A percentile compares a stretch with the other conserved stretches of the same genome.
Evolutionary conservation across 1,140 invertebrate species (phyloP).

Genomic region (Ceratosolen solmsi): DNA sequence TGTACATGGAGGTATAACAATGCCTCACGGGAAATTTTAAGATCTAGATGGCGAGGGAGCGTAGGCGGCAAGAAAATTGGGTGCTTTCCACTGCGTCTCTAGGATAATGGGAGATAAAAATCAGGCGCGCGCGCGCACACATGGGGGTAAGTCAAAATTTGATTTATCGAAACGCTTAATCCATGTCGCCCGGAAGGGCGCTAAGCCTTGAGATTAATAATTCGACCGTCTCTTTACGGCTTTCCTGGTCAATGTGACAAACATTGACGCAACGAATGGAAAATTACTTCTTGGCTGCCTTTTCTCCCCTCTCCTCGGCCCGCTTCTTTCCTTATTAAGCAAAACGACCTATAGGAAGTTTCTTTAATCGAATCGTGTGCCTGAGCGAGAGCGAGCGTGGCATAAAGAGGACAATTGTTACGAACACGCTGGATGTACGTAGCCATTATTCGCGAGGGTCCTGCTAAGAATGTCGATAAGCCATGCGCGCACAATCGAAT

Average conservation of each 20-base stretch:
- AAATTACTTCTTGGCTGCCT: not conserved
- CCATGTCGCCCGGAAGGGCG: not conserved
- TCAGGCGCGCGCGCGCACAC: not conserved
- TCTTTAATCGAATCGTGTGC: too few species aligned
- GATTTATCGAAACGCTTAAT: constrained; percentile 42
- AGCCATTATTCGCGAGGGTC: not conserved
- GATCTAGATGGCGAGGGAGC: not conserved
- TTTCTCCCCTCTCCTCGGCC: not conserved
- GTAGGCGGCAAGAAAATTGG: not conserved
- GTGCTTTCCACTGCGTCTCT: not conserved
- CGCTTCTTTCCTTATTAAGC: not conserved
- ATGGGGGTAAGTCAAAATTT: constrained; percentile 34
- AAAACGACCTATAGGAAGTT: not conserved
- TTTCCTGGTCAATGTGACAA: not conserved
- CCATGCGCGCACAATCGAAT: not conserved
- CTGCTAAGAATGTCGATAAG: too few species aligned
- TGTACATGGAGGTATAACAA: not conserved
- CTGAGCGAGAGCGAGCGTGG: too few species aligned
- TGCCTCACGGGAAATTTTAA: not conserved
- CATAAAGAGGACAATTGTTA: too few species aligned
- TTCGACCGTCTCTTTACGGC: not conserved
- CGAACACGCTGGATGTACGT: too few species aligned
- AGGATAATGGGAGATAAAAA: constrained; percentile 25
- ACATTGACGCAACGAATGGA: not conserved
- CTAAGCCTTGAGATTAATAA: constrained; percentile 37